These are phyloP conservation scores for Riptortus pedestris DNA, from an alignment of 1,140 invertebrate species.

Conservation along the genomic window DNA sequence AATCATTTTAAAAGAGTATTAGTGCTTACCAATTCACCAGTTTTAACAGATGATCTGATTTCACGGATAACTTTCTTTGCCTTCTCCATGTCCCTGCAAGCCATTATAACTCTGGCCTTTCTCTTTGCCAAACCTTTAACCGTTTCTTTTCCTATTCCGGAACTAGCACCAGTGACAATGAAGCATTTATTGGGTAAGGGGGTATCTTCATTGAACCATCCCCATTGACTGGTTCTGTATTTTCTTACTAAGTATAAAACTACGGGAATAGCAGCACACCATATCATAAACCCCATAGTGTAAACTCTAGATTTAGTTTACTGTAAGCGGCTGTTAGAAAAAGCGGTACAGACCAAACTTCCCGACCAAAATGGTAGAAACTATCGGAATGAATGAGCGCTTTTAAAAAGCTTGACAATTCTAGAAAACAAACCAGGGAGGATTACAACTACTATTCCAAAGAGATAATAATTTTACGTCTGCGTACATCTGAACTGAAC, in stretches of 20 bases:
- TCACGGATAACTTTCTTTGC: slow-evolving; percentile 48
- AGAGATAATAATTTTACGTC: no score
- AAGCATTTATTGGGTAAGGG: slow-evolving; percentile 31
- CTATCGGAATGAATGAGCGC: no score
- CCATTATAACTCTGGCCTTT: slow-evolving; percentile 60
- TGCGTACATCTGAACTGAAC: no score
- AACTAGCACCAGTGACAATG: slow-evolving; percentile 68
- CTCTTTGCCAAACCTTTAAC: slow-evolving; percentile 52
- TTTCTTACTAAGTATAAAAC: slow-evolving; percentile 37
- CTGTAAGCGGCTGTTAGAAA: no score
- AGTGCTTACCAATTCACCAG: slow-evolving; percentile 48
- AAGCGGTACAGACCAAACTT: no score
- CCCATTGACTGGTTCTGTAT: slow-evolving; percentile 41
- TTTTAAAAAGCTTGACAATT: no score
- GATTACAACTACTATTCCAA: no score
- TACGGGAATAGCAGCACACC: slow-evolving; percentile 21
- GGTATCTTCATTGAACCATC: slow-evolving; percentile 38
- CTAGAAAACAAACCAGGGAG: no score
- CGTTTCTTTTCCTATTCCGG: slow-evolving; percentile 68
- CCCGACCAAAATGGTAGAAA: no score
- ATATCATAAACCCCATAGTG: slow-evolving; percentile 12
- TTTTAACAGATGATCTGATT: slow-evolving; percentile 45
- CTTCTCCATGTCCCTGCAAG: slow-evolving; percentile 52
- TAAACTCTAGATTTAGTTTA: no score
- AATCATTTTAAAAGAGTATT: no score